A percentile compares a stretch with the other conserved stretches of the same genome.
These are phyloP conservation scores for Gobiocypris rarus DNA, from an alignment of 2,113 vertebrate species.

Conservation along the genomic window DNA sequence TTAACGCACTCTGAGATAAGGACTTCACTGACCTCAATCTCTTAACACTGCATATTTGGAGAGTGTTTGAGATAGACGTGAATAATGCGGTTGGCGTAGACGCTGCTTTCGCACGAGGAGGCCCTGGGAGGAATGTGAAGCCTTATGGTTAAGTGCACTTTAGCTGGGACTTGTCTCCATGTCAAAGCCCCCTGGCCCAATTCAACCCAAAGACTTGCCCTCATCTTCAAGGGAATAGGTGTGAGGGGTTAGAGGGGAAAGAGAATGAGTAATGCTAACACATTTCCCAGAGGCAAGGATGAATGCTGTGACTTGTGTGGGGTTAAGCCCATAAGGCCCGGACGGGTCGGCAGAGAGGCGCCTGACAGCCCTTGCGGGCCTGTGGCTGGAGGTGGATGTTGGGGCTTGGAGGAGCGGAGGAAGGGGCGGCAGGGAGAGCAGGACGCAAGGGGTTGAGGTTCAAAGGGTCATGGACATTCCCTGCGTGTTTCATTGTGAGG, in stretches of 20 bases:
- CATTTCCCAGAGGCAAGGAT: slow-evolving; percentile 27
- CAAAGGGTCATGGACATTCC: slow-evolving; percentile 52
- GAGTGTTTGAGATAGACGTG: slow-evolving; percentile 1
- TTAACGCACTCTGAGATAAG: slow-evolving; percentile 23
- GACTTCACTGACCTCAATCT: slow-evolving; percentile 44
- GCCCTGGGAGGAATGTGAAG: slow-evolving; percentile 53
- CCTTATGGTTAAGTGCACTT: slow-evolving; percentile 47
- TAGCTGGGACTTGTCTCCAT: slow-evolving; percentile 24
- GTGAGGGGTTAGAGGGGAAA: slow-evolving; percentile 8
- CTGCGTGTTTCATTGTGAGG: slow-evolving; percentile 41
- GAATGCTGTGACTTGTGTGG: slow-evolving; percentile 25
- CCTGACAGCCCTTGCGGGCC: slow-evolving; percentile 1
- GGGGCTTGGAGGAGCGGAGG: slow-evolving; percentile 4
- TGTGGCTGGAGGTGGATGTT: slow-evolving; percentile 8
- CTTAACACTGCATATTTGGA: slow-evolving; percentile 26
- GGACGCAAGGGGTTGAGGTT: slow-evolving; percentile 30
- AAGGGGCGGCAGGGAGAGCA: slow-evolving; percentile 21
- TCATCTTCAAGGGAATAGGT: slow-evolving; percentile 35
- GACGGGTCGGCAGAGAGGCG: slow-evolving; percentile 48
- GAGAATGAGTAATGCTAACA: slow-evolving; percentile 41
- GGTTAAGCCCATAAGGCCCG: slow-evolving; percentile 43
- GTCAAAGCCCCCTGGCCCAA: slow-evolving; percentile 11
- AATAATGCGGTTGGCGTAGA: not conserved
- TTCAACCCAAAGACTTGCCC: slow-evolving; percentile 46
- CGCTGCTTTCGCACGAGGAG: slow-evolving; percentile 10